A percentile compares a stretch with the other conserved stretches of the same genome.
Conservation (phyloP, 64 coral and sea anemone species). For the Exaiptasia diaphana region DNA sequence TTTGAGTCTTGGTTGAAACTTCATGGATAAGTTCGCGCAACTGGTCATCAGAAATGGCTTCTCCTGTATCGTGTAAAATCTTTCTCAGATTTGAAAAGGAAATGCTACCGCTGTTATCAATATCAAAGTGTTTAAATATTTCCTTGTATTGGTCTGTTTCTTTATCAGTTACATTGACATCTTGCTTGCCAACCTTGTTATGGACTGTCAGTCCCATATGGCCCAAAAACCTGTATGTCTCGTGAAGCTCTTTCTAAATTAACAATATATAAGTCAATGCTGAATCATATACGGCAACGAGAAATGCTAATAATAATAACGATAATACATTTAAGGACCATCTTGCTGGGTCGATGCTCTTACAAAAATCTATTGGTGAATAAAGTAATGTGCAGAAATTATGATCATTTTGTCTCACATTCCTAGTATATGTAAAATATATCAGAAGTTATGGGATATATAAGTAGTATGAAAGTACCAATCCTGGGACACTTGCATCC, state of each 20-base stretch:
- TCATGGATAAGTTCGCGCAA: constrained; percentile 73
- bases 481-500: no score
- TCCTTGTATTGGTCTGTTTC: constrained; percentile 75
- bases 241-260: constrained; percentile 57
- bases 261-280: background rate
- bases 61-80: constrained; percentile 66
- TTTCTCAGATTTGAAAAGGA: constrained; percentile 49
- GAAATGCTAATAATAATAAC: background rate
- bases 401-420: no score
- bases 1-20: constrained; percentile 71
- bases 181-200: constrained; percentile 61
- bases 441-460: no score
- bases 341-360: no score
- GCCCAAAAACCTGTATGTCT: constrained; percentile 52
- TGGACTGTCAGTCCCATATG: constrained; percentile 79
- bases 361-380: no score
- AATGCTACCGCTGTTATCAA: constrained; percentile 54
- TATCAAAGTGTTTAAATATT: constrained; percentile 55
- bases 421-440: no score
- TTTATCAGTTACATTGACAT: constrained; percentile 69
- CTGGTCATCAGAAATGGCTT: constrained; percentile 60
- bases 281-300: background rate
- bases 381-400: no score
- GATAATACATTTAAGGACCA: background rate
- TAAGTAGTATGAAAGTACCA: no score